Conservation (phyloP, 2,888 invertebrate genomes). For the Acheta domesticus region DNA sequence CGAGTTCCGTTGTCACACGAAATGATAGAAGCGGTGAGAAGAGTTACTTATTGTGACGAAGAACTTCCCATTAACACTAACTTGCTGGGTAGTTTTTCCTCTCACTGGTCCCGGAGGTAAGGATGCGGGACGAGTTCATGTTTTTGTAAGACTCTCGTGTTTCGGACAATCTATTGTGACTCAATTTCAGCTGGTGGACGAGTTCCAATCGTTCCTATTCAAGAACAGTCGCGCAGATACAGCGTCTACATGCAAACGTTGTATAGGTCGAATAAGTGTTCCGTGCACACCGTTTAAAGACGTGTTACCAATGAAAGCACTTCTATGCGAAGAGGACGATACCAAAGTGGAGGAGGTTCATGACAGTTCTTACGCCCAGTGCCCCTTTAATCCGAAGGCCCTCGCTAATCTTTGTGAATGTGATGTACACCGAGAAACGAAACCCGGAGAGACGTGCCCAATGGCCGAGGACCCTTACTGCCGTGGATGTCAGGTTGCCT, state of each 20-base stretch:
- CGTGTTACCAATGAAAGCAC: background rate
- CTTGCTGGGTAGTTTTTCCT: background rate
- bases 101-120: background rate
- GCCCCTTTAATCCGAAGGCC: background rate
- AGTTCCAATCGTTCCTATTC: conserved; percentile 3
- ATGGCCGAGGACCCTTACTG: background rate
- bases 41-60: background rate
- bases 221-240: conserved; percentile 19
- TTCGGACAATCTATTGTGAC: conserved; percentile 65
- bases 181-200: conserved; percentile 18
- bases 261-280: background rate
- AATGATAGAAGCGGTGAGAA: conserved; percentile 18
- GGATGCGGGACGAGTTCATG: conserved; percentile 55
- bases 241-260: background rate
- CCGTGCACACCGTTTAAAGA: background rate
- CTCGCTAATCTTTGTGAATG: background rate
- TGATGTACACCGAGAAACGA: background rate
- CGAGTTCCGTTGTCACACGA: background rate
- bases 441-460: background rate
- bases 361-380: background rate
- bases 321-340: background rate
- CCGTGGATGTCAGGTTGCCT: background rate
- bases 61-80: conserved; percentile 5
- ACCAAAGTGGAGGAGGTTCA: background rate
- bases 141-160: conserved; percentile 63